Base-by-base conservation (phyloP, 2,888 invertebrate genomes). In the Thera britannica region DNA sequence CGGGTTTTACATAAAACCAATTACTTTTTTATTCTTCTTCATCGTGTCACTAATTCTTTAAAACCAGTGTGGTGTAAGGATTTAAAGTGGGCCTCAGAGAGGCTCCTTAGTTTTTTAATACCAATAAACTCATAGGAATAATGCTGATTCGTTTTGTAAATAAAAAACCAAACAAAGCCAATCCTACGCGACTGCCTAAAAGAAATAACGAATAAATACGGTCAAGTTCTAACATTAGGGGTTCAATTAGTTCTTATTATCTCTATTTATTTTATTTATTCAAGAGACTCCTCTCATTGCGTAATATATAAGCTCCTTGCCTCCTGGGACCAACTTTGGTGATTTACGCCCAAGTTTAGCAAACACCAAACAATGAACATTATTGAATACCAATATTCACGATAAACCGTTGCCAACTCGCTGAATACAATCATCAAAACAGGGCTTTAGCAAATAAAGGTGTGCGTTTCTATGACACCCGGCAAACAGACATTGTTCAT, bases 401-500 rank as follows among this genome's bases (percentile, higher is more conserved):
- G 35, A 35, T 49, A 58, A 56, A 58, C n/a, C 9, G 8, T 58
- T 56, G 35, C 3, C 34, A 49, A 34, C 38, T 46, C 9, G 54
- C 46, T 52, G 36, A 48, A 54, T 23, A 41, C 38, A 60, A 56
- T 61, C 44, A 59, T 44, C 7, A 62, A 35, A 44, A 58, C 64
- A 57, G 48, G 52, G 23, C 52, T 55, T 46, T 9, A 2, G 41
- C 35, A 56, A 65, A 65, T 56, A 56, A 56, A 65, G 65, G 61
- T 55, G 57, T 35, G 51, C 35, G 56, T 44, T 38, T 51, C 12
- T 54, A 57, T 57, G 34, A 2, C 9, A 54, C 6, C 44, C 34
- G 51, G 63, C 58, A 54, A 59, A 62, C 66, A 52, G 54, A 57
- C 68, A 65, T 68, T 65, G 68, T 62, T 36, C 54, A 68, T 65